A percentile compares a stretch with the other conserved stretches of the same genome.
Conservation (phyloP, 37 sponge, comb jelly and placozoan species). For the Oscarella lobularis region DNA sequence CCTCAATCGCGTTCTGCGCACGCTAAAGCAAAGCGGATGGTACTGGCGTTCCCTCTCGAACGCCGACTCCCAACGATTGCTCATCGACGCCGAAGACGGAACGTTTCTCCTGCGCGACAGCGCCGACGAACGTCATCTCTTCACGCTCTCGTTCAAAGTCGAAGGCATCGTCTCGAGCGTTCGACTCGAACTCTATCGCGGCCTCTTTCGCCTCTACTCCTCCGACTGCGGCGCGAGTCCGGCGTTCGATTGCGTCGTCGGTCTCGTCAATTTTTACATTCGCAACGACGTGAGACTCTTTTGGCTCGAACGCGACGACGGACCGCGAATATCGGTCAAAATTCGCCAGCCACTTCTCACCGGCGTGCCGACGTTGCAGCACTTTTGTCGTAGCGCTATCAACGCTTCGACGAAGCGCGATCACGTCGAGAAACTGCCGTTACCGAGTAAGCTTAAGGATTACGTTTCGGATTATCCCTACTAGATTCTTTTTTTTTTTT, state of each 20-base stretch:
- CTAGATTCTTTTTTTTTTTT: too few relatives aligned
- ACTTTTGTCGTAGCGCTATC: conserved; percentile 50
- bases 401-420: background rate
- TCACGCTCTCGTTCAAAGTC: background rate
- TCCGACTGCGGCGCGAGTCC: background rate
- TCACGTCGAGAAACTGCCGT: background rate
- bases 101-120: conserved; percentile 78
- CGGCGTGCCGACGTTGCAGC: conserved; percentile 67
- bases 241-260: background rate
- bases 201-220: background rate
- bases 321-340: conserved; percentile 26
- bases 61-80: conserved; percentile 45
- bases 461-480: background rate
- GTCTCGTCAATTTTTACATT: background rate
- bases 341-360: conserved; percentile 61
- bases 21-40: conserved; percentile 80
- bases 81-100: conserved; percentile 44
- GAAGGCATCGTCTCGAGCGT: background rate
- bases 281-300: background rate
- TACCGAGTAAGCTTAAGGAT: background rate
- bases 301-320: background rate
- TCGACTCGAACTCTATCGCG: background rate
- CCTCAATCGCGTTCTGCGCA: conserved; percentile 48
- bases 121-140: conserved; percentile 3
- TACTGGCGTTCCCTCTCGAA: conserved; percentile 81